Conservation (phyloP, 1,140 invertebrate genomes). For the Helicoverpa armigera region DNA sequence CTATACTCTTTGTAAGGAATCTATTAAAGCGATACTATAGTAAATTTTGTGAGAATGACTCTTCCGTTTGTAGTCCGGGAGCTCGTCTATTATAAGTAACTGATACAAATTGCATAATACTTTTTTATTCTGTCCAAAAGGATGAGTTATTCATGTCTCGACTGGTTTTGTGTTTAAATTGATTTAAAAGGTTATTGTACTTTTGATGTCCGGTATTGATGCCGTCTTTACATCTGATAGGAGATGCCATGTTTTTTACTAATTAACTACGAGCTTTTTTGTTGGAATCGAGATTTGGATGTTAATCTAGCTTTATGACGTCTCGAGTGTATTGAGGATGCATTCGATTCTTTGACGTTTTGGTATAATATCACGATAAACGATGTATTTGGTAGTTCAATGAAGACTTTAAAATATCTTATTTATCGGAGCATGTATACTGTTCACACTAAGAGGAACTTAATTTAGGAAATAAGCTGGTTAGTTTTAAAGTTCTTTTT, state of each 20-base stretch:
- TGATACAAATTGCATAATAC: slow-evolving; percentile 50
- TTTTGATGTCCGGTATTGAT: slow-evolving; percentile 35
- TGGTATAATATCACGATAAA: neutral
- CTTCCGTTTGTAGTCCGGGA: slow-evolving; percentile 60
- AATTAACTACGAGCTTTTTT: slow-evolving; percentile 34
- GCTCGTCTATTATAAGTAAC: slow-evolving; percentile 56
- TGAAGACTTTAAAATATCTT: too few species aligned
- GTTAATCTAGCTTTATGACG: too few species aligned
- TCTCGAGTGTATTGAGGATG: too few species aligned
- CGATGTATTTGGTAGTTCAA: too few species aligned
- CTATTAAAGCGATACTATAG: slow-evolving; percentile 74
- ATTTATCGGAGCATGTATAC: too few species aligned
- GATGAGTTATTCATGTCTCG: slow-evolving; percentile 44
- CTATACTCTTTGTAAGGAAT: slow-evolving; percentile 72
- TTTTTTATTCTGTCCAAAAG: slow-evolving; percentile 31
- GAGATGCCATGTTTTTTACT: slow-evolving; percentile 36
- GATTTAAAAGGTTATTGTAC: slow-evolving; percentile 50
- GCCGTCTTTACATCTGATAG: slow-evolving; percentile 35
- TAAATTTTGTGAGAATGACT: slow-evolving; percentile 71
- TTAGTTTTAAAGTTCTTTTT: too few species aligned
- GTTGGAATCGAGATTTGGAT: neutral
- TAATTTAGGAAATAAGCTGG: too few species aligned
- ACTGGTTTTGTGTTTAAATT: slow-evolving; percentile 46
- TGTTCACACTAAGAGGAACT: too few species aligned
- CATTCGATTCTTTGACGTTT: neutral